Evolutionary conservation across 2,888 invertebrate species (phyloP).

Genomic region (Melieria picta): DNA sequence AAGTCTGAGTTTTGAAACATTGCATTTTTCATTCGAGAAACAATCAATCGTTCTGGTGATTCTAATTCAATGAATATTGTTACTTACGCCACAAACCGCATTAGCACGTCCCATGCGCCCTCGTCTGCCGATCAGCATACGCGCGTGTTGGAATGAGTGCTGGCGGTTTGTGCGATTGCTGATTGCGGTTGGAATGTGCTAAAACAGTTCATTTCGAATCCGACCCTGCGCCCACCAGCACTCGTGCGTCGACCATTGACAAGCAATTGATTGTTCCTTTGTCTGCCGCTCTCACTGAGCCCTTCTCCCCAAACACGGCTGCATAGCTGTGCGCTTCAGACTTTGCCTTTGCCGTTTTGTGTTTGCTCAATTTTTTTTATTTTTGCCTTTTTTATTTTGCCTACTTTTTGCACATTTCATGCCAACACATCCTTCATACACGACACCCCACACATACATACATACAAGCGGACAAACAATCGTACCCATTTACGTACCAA

Average conservation of each 20-base stretch:
- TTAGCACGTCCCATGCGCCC: too few species aligned
- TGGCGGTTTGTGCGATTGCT: conserved; percentile 1
- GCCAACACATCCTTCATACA: background rate
- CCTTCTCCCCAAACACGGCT: background rate
- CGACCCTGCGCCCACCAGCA: too few species aligned
- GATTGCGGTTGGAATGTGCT: background rate
- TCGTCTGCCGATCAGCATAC: background rate
- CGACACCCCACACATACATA: too few species aligned
- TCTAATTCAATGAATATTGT: too few species aligned
- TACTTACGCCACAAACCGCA: too few species aligned
- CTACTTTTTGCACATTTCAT: conserved; percentile 5
- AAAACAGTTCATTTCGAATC: too few species aligned
- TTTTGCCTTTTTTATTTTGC: background rate
- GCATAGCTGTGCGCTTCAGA: conserved; percentile 9
- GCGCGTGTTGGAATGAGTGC: background rate
- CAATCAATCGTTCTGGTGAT: too few species aligned
- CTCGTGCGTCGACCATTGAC: conserved; percentile 46
- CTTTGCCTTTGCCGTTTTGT: too few species aligned
- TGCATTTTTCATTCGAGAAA: too few species aligned
- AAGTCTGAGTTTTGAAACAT: too few species aligned
- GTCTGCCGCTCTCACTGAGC: conserved; percentile 5
- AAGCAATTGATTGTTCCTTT: conserved; percentile 55
- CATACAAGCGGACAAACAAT: too few species aligned
- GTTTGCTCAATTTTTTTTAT: background rate
- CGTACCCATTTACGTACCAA: too few species aligned